phyloP scores from a whole-genome alignment of 1,140 invertebrate genomes.

The Leptinotarsa undecemlineata region DNA sequence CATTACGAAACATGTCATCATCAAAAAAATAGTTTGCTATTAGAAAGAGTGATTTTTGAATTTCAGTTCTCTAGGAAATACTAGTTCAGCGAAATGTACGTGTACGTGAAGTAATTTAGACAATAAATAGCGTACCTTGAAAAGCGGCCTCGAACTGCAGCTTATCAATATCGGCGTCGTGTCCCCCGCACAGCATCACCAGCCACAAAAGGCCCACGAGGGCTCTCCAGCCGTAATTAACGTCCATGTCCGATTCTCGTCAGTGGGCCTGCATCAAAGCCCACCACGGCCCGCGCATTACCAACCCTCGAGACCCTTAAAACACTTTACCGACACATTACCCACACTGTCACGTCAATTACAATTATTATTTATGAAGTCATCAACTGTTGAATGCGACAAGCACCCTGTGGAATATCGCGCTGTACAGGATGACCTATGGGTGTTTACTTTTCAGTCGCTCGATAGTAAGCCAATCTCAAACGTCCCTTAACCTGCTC shows the following conservation, averaged over 20 bases:
- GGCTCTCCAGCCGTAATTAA: constrained; percentile 31
- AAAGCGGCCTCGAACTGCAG: constrained; percentile 48
- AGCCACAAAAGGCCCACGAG: constrained; percentile 39
- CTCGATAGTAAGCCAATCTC: neutral
- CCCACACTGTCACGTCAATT: constrained; percentile 42
- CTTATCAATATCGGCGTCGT: constrained; percentile 40
- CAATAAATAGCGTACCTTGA: constrained; percentile 40
- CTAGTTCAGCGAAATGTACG: no score
- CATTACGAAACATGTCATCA: no score
- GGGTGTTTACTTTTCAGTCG: constrained; percentile 32
- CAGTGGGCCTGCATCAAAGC: constrained; percentile 32
- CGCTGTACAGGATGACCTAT: constrained; percentile 23
- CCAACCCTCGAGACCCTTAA: constrained; percentile 43
- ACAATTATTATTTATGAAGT: constrained; percentile 47
- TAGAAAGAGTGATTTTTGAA: no score
- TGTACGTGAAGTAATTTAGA: no score
- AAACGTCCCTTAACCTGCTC: constrained; percentile 24
- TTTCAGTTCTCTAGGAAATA: no score
- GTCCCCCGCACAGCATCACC: constrained; percentile 31
- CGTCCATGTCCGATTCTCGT: constrained; percentile 41
- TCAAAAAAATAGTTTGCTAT: no score
- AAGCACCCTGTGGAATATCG: constrained; percentile 19
- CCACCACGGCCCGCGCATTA: constrained; percentile 28
- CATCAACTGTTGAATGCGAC: constrained; percentile 46
- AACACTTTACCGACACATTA: constrained; percentile 43